These are phyloP conservation scores for Agonopterix subpropinquella DNA, from an alignment of 2,888 invertebrate genomes.

Conservation along the genomic window DNA sequence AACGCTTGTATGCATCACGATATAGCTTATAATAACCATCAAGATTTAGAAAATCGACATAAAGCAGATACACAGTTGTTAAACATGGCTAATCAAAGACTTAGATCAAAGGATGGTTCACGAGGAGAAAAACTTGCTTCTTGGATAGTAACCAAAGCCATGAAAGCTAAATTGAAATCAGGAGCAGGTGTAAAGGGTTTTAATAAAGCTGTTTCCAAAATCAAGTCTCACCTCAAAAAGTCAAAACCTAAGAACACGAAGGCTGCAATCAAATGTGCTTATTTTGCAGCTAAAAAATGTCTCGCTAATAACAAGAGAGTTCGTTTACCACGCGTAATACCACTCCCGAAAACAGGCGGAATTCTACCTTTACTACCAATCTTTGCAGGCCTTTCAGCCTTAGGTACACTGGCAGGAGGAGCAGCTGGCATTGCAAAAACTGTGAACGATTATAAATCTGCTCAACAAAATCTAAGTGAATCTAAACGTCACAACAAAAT, in stretches of 20 bases:
- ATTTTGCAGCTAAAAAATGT: conserved; percentile 4
- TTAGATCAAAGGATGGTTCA: background rate
- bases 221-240: background rate
- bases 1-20: conserved; percentile 18
- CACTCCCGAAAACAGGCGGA: conserved; percentile 33
- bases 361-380: conserved; percentile 31
- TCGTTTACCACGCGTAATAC: conserved; percentile 12
- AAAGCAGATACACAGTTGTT: conserved; percentile 32
- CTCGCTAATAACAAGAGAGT: conserved; percentile 1
- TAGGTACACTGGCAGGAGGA: conserved; percentile 31
- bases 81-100: conserved; percentile 3
- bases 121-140: conserved; percentile 30
- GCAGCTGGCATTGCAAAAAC: conserved; percentile 32
- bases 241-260: conserved; percentile 2
- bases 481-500: conserved; percentile 11
- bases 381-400: conserved; percentile 31
- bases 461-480: conserved; percentile 17
- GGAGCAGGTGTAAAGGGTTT: background rate
- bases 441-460: conserved; percentile 24
- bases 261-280: conserved; percentile 6
- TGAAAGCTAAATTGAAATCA: conserved; percentile 28
- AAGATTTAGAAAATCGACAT: conserved; percentile 19
- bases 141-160: conserved; percentile 23
- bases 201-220: background rate
- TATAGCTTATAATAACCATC: conserved; percentile 13